These are phyloP conservation scores for Nematostella vectensis DNA, from an alignment of 92 coral and sea anemone species.

Conservation along the genomic window DNA sequence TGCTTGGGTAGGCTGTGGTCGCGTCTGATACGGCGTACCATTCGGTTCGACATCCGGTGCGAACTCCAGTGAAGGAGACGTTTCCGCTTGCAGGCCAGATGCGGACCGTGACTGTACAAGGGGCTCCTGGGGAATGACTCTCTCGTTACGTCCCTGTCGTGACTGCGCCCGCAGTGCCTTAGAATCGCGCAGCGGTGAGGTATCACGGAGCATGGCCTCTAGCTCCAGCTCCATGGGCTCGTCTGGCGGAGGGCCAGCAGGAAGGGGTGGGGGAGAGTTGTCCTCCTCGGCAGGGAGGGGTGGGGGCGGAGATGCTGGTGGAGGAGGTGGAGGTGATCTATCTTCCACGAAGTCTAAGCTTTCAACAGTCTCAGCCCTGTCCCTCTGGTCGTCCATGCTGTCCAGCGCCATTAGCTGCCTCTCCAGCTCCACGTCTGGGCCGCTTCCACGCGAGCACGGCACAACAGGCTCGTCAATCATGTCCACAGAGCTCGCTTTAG, in stretches of 20 bases:
- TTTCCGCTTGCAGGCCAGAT: not conserved
- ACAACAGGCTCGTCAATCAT: slow-evolving; percentile 14
- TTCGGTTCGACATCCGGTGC: slow-evolving; percentile 3
- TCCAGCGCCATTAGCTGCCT: slow-evolving; percentile 8
- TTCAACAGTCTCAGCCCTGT: slow-evolving; percentile 8
- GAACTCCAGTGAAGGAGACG: not conserved
- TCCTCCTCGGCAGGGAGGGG: no score
- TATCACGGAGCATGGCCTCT: slow-evolving; percentile 17
- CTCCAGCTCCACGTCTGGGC: slow-evolving; percentile 13
- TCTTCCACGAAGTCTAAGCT: slow-evolving; percentile 26
- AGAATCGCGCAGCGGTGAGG: slow-evolving; percentile 72
- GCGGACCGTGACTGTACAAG: slow-evolving; percentile 8
- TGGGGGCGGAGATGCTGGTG: slow-evolving; percentile 78
- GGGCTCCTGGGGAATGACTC: slow-evolving; percentile 24
- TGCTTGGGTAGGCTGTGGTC: slow-evolving; percentile 11
- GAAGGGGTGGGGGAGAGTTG: slow-evolving; percentile 90
- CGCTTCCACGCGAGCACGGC: slow-evolving; percentile 4
- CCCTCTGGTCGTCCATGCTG: not conserved
- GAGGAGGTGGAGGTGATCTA: slow-evolving; percentile 51
- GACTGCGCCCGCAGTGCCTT: slow-evolving; percentile 57
- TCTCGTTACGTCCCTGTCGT: slow-evolving; percentile 19
- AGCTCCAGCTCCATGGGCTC: slow-evolving; percentile 31
- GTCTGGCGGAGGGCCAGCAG: slow-evolving; percentile 60
- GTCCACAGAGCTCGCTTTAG: slow-evolving; percentile 1
- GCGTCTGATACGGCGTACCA: slow-evolving; percentile 1